Conservation (phyloP, 2,888 invertebrate species). For the Clunio marinus region DNA sequence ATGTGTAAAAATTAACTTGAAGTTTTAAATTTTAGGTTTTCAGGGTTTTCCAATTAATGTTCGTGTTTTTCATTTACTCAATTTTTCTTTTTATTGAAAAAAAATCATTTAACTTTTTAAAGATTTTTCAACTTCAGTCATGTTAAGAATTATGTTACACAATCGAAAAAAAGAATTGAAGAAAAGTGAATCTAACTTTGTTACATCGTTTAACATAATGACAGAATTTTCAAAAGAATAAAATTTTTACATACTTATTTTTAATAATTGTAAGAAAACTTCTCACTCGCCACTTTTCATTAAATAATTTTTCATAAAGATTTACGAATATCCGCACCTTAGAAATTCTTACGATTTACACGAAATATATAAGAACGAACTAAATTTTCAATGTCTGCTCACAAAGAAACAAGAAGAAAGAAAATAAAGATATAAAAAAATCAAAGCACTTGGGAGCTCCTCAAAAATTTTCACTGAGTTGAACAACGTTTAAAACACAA, state of each 20-base stretch:
- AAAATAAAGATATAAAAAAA: background rate
- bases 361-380: no score
- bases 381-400: conserved; percentile 2
- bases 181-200: background rate
- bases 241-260: no score
- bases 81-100: background rate
- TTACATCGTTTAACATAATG: background rate
- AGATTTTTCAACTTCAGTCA: background rate
- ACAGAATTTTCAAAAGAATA: no score
- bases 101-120: no score
- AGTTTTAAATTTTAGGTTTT: no score
- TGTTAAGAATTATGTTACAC: background rate
- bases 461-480: conserved; percentile 17
- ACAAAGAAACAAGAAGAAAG: background rate
- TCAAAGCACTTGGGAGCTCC: conserved; percentile 1
- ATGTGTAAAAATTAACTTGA: no score
- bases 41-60: background rate
- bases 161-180: background rate
- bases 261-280: no score
- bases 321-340: no score
- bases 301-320: no score
- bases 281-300: no score
- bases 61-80: background rate
- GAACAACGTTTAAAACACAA: conserved; percentile 39
- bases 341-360: no score